Conservation (phyloP, 2,888 invertebrate genomes). For the Phania funesta region DNA sequence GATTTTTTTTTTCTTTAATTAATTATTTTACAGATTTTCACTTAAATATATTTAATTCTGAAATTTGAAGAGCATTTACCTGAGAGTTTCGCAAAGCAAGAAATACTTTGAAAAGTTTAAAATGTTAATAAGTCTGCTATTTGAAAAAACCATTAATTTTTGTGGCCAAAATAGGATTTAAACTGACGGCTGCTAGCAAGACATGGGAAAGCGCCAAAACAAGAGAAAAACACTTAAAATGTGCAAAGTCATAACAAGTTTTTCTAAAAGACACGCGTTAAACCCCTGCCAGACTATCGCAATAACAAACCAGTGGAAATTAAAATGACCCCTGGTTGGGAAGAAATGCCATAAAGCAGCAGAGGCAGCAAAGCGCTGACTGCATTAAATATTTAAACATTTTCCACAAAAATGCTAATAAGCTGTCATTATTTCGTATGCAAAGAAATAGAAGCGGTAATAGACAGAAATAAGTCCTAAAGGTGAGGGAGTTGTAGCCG, state of each 20-base stretch:
- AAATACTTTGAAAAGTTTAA: too few species aligned
- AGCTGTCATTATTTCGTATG: slow-evolving; percentile 64
- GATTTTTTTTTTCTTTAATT: too few species aligned
- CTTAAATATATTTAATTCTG: neutral
- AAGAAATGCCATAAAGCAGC: slow-evolving; percentile 11
- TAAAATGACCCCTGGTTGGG: slow-evolving; percentile 24
- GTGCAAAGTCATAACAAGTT: slow-evolving; percentile 38
- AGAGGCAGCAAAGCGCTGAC: slow-evolving; percentile 7
- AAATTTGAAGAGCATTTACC: neutral
- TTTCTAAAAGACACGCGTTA: slow-evolving; percentile 30
- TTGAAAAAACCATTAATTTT: slow-evolving; percentile 25
- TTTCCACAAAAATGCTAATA: slow-evolving; percentile 58
- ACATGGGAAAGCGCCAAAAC: neutral
- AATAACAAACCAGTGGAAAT: slow-evolving; percentile 26
- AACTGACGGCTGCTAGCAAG: neutral
- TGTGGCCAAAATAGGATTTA: slow-evolving; percentile 24
- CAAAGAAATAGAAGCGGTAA: slow-evolving; percentile 6
- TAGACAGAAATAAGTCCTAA: neutral
- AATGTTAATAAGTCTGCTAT: neutral
- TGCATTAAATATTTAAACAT: slow-evolving; percentile 30
- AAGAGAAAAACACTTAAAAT: slow-evolving; percentile 14
- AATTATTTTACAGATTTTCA: too few species aligned
- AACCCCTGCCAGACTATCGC: slow-evolving; percentile 30
- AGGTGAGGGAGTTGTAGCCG: neutral
- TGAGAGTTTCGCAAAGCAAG: too few species aligned